Conservation (phyloP, 2,888 invertebrate genomes). For the Azorinus chamasolen region DNA sequence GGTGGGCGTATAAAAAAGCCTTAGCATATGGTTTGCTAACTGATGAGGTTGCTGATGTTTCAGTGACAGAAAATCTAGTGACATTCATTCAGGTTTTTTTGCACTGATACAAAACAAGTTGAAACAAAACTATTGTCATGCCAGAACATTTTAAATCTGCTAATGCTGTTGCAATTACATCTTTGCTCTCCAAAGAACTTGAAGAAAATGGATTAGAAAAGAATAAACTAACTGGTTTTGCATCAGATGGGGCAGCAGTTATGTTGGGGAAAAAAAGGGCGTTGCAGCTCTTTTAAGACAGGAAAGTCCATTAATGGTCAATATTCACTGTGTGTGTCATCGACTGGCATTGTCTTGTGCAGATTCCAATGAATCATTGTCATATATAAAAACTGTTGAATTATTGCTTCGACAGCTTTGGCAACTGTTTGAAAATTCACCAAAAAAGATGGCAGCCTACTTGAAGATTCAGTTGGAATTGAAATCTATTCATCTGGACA, state of each 20-base stretch:
- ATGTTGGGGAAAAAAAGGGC: slow-evolving; percentile 45
- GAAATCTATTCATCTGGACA: slow-evolving; percentile 25
- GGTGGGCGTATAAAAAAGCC: too few relatives aligned
- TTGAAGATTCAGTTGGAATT: slow-evolving; percentile 36
- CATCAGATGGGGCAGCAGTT: slow-evolving; percentile 45
- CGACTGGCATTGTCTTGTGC: slow-evolving; percentile 42
- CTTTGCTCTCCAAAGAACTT: background rate
- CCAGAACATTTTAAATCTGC: slow-evolving; percentile 22
- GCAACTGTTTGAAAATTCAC: slow-evolving; percentile 58
- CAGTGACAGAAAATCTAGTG: slow-evolving; percentile 41
- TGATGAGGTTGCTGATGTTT: slow-evolving; percentile 43
- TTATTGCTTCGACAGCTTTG: slow-evolving; percentile 41
- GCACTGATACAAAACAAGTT: slow-evolving; percentile 7
- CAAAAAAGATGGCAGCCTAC: slow-evolving; percentile 48
- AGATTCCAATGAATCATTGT: slow-evolving; percentile 29
- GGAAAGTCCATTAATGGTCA: slow-evolving; percentile 32
- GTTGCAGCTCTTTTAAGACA: slow-evolving; percentile 43
- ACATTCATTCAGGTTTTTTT: slow-evolving; percentile 42
- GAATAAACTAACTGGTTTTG: slow-evolving; percentile 31
- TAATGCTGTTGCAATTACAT: slow-evolving; percentile 31
- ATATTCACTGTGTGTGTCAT: slow-evolving; percentile 55
- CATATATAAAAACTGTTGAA: slow-evolving; percentile 47
- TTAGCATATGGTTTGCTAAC: slow-evolving; percentile 35
- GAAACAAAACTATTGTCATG: slow-evolving; percentile 36
- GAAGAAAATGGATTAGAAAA: background rate